Base-by-base conservation (phyloP, 2,888 invertebrate species). In the Cheilosia urbana region DNA sequence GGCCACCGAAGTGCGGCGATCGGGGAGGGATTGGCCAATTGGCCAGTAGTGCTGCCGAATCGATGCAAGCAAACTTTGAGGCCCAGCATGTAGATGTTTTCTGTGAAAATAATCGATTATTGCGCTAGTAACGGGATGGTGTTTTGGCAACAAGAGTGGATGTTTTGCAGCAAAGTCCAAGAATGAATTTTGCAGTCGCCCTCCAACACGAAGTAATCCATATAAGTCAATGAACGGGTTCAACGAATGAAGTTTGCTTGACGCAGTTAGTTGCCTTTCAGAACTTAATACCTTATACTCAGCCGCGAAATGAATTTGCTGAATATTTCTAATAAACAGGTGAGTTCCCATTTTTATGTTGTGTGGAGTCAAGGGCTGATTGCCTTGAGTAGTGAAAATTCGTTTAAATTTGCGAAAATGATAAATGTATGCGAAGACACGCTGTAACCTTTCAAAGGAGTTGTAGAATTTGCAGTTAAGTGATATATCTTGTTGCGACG, bases 1-100 rank as follows among this genome's bases (percentile, higher is more conserved):
- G n/a, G n/a, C n/a, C n/a, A n/a, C n/a, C n/a, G n/a, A n/a, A n/a
- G n/a, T n/a, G n/a, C n/a, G n/a, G n/a, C n/a, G n/a, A n/a, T n/a
- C n/a, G n/a, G n/a, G n/a, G n/a, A n/a, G n/a, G n/a, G n/a, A n/a
- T n/a, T n/a, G n/a, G 7, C 30, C 30, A 30, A 88, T 72, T 13
- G 87, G 88, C 87, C 85, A 88, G 58, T 87, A 87, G 13, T 85
- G 87, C 6, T 65, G 65, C 3, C 87, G 66, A 47, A 84, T 84
- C 2, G 57, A 79, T 37, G 87, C 87, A 2, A 88, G 53, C n/a
- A 30, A 30, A 30, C 30, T 30, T 30, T 30, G 30, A 30, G 30
- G 30, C 30, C 30, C 30, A 30, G 30, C 82, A 65, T 87, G 87
- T 37, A 87, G 9, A 72, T 77, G 53, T 57, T 77, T 80, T 1